These are phyloP conservation scores for Hypotaenidia okinawae DNA, from an alignment of 2,797 vertebrate species.

Conservation along the genomic window DNA sequence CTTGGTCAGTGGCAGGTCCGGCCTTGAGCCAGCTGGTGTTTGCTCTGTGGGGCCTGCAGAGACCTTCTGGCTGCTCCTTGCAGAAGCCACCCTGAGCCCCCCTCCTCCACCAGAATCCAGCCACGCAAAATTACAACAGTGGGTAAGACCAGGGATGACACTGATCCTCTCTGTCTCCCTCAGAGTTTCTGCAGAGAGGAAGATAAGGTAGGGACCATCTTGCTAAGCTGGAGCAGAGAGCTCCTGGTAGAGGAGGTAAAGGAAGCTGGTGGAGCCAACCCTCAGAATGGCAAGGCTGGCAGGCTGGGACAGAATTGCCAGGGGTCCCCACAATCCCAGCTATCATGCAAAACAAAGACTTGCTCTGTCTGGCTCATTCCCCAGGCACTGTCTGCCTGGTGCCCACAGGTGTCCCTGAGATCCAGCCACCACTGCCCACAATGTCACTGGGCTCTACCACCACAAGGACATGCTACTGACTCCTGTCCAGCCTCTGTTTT, in stretches of 20 bases:
- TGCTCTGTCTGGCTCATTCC: not conserved
- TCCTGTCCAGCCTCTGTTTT: not conserved
- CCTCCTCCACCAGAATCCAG: too few species aligned
- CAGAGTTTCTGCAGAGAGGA: not conserved
- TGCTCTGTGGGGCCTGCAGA: too few species aligned
- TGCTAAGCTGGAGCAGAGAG: not conserved
- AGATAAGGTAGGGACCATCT: not conserved
- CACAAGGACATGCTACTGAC: not conserved
- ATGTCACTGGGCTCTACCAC: not conserved
- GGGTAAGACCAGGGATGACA: rapidly evolving
- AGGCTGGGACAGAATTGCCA: not conserved
- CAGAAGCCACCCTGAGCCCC: too few species aligned
- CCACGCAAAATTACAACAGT: too few species aligned
- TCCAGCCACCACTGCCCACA: not conserved
- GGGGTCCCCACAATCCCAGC: not conserved
- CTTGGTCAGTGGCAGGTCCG: too few species aligned
- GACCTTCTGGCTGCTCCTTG: too few species aligned
- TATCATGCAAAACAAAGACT: not conserved
- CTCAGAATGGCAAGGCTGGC: rapidly evolving
- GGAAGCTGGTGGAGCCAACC: not conserved
- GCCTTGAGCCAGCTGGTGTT: too few species aligned
- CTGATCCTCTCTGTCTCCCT: not conserved
- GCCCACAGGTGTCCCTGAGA: not conserved
- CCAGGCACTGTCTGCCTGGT: not conserved
- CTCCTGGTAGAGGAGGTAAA: not conserved